Base-by-base conservation (phyloP, 2,797 vertebrate species). In the Chaenodraco wilsoni region DNA sequence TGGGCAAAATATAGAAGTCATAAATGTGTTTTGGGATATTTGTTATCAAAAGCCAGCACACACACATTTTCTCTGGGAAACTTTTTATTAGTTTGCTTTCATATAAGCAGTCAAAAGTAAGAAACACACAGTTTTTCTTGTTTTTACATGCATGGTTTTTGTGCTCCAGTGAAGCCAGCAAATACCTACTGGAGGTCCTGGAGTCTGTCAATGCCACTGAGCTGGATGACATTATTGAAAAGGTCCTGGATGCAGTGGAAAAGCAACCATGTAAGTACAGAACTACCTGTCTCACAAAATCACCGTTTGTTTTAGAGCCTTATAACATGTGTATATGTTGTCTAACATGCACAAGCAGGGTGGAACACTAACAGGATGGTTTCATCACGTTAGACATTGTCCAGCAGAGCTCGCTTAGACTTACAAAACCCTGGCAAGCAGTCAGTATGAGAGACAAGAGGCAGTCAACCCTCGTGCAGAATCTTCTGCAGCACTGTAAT, bases 201-300 rank as follows among this genome's bases (percentile, higher is more conserved):
- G 93, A 95, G 79, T 94, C 96, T 27, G 51, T 96, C 72, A 89
- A 0, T 86, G 92, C 95, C 52, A 81, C 74, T 45, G 96, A 98
- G n/a, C 90, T 99, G 64, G 97, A 98, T 8, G 89, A 96, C 81
- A 62, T 93, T 15, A 90, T 98, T 66, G 97, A 98, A 87, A 95
- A 87, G 78, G 93, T 99, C 74, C 93, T 99, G 14, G 97, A 99
- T 83, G 94, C 96, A 0, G 92, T 99, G 65, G 98, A 99, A 79
- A 99, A 98, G 69, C 97, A 98, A 43, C 96, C 96, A 0, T 85
- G 98, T 99, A 84, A 94, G 96, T 82, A 27, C 41, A 43, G 17
- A 14, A 14, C 27, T 6, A 9, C 31, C 10, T 4, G 16, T 51
- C 51, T 23, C 21, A 15, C 10, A 3, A 33, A 7, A 59, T 48